Conservation (phyloP, 2,113 vertebrate genomes). For the Tychaedon coryphoeus region DNA sequence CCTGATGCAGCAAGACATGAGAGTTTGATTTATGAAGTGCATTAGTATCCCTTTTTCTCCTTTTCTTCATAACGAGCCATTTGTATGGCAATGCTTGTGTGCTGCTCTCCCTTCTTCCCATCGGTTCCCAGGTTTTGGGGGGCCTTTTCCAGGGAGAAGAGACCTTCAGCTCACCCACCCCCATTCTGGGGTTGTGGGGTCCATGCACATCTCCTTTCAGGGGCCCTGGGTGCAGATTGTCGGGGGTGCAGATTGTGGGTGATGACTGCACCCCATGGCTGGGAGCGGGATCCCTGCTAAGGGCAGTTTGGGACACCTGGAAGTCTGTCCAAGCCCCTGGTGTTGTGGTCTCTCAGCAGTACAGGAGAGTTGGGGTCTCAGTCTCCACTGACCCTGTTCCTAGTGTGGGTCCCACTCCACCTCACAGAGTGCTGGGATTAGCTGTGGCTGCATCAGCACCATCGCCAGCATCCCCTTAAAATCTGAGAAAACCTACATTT, state of each 20-base stretch:
- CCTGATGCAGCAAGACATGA: background rate
- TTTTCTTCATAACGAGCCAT: background rate
- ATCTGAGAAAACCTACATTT: background rate
- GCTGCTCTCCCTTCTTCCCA: background rate
- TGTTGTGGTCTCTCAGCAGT: rapidly evolving
- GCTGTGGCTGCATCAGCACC: background rate
- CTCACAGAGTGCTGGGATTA: background rate
- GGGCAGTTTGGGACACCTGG: background rate
- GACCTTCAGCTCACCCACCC: background rate
- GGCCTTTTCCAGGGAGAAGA: background rate
- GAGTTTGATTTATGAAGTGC: background rate
- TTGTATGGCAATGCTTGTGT: rapidly evolving
- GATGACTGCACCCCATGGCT: background rate
- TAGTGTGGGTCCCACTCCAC: background rate
- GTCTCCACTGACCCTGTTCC: background rate
- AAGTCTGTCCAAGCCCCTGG: background rate
- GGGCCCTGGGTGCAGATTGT: background rate
- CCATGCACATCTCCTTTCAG: background rate
- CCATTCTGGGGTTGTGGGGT: rapidly evolving
- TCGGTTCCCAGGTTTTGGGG: rapidly evolving
- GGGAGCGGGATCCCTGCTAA: background rate
- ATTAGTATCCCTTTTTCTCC: background rate
- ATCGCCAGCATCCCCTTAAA: rapidly evolving
- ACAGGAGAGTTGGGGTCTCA: background rate
- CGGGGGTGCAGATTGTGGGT: background rate